Base-by-base conservation (phyloP, 2,113 vertebrate genomes). In the Aplodontia rufa region DNA sequence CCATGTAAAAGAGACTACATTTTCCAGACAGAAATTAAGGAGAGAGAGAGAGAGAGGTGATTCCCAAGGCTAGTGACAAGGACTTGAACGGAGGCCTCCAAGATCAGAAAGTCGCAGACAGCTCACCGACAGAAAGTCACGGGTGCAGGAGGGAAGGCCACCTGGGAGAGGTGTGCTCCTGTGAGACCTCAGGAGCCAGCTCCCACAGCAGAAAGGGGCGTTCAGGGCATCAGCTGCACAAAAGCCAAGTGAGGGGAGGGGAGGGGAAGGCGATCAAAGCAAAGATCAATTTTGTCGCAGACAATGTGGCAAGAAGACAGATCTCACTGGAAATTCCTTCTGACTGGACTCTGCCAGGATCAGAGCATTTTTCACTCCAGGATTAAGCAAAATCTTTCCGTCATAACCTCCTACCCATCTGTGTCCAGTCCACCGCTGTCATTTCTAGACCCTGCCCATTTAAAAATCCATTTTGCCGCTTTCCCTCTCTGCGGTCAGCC, bases 341-440 rank as follows among this genome's bases (percentile, higher is more conserved):
- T 94, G 90, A 90, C 69, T 22, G 68, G 95, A 80, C 86, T 96
- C 87, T 47, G 92, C 80, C 87, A 62, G 88, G 45, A 93, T 87
- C 49, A 3, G 82, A 45, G 89, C 26, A 45, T 45, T 95, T 96
- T 93, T 94, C 81, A 95, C 71, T 35, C 83, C 45, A 37, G 45
- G 93, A 88, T 97, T 42, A 93, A 95, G 94, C 80, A 79, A 76
- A 97, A 85, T 16, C 62, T 81, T 91, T 45, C 69, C 0, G 0
- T 78, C 42, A 30, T 58, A 87, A 90, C 91, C 80, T 90, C 85
- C 89, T 76, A 60, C 93, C 85, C 64, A 64, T 81, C 93, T 86
- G 87, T 62, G 81, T 45, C 51, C 19, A 32, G 51, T 76, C 80
- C 62, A 78, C 42, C 0, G 1, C 53, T 62, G 11, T 49, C 37